A percentile compares a stretch with the other conserved stretches of the same genome.
These are phyloP conservation scores for Galerucella calmariensis DNA, from an alignment of 2,888 invertebrate genomes.

Conservation along the genomic window DNA sequence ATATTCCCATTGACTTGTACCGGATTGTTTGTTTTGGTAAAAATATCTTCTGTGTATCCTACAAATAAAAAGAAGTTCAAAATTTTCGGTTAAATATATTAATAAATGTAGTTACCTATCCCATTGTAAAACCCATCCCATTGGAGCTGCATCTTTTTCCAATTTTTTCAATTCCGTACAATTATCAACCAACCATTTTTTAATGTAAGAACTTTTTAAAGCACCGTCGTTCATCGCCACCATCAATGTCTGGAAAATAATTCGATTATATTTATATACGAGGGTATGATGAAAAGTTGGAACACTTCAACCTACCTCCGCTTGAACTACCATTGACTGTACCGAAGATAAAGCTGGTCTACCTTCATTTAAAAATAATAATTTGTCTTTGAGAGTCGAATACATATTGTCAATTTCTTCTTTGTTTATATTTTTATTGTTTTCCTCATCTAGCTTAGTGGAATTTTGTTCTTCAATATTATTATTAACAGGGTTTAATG, in stretches of 20 bases:
- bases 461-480: conserved; percentile 33
- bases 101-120: conserved; percentile 72
- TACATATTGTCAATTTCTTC: conserved; percentile 61
- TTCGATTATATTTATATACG: not conserved
- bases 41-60: conserved; percentile 73
- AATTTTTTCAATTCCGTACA: conserved; percentile 71
- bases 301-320: conserved; percentile 65
- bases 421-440: conserved; percentile 31
- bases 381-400: conserved; percentile 68
- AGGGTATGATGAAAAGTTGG: not conserved
- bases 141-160: conserved; percentile 74
- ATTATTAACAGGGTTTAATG: conserved; percentile 43
- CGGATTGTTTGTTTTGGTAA: conserved; percentile 72
- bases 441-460: conserved; percentile 37
- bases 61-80: not conserved
- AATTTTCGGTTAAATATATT: conserved; percentile 16
- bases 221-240: conserved; percentile 72
- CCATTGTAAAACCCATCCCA: conserved; percentile 78
- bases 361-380: conserved; percentile 70
- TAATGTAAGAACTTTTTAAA: conserved; percentile 70
- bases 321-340: conserved; percentile 71
- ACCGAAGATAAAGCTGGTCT: conserved; percentile 69
- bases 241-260: conserved; percentile 69
- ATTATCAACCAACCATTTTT: conserved; percentile 71
- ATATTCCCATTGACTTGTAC: conserved; percentile 75